Evolutionary conservation across 2,888 invertebrate genomes (phyloP), one percentile per base, ranked within the genome.

Genomic region (Acholoe squamosa): DNA sequence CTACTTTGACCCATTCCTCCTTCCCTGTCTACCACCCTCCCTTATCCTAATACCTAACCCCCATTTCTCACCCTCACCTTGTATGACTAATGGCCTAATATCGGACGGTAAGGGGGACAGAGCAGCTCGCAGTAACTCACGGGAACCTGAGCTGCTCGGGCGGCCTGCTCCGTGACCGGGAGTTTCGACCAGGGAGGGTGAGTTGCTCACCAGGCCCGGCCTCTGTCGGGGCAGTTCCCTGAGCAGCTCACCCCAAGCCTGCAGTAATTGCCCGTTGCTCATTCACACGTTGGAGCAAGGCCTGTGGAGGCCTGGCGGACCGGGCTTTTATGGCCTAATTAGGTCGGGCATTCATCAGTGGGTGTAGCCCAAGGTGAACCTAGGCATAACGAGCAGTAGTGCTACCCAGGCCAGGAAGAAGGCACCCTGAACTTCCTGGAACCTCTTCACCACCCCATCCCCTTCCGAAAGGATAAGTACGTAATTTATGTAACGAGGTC

Each of bases 291-390:
- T 54, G 54, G 86, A 12, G 5, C 52, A 86, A 16, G 54, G 86
- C 31, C 54, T 19, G 84, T 22, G 52, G 84, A 25, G 43, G 51
- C 43, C 22, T 31, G 51, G 43, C 43, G 25, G 51, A 84, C 86
- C 54, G 86, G 86, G 54, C 86, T 33, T 86, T 86, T 86, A 86
- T 86, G 86, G 86, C 56, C 86, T 86, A 86, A 86, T 86, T 86
- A 86, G 86, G 86, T 28, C 56, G 54, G 86, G 54, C 54, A 86
- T 86, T 86, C 86, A 86, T 86, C 86, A 86, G 86, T 28, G 28
- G 28, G 25, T 52, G n/a, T 52, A 54, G 54, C 31, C 34, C 43
- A 80, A 43, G 34, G 34, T 80, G 43, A 22, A 34, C 34, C 34
- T 7, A 10, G 19, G 34, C n/a, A 1, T 80, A 80, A 80, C 80